A percentile compares a stretch with the other conserved stretches of the same genome.
Evolutionary conservation across 2,797 vertebrate genomes (phyloP).

Genomic region (Pangasius djambal): DNA sequence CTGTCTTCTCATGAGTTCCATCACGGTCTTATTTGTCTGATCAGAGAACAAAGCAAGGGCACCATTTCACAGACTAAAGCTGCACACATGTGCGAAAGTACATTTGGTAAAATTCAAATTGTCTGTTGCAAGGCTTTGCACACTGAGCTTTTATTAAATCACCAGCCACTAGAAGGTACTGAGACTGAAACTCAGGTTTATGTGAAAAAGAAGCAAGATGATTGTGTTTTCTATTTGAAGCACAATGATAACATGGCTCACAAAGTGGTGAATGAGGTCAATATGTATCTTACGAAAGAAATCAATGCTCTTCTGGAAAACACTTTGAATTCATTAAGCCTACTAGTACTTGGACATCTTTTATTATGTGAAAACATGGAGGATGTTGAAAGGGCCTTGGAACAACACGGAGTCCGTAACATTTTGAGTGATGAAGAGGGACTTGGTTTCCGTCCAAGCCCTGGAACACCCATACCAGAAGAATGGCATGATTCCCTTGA

Average conservation of each 20-base stretch:
- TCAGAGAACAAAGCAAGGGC: constrained; percentile 71
- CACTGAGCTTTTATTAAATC: constrained; percentile 68
- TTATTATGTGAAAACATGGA: constrained; percentile 67
- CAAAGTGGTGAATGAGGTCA: constrained; percentile 56
- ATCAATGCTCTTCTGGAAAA: constrained; percentile 74
- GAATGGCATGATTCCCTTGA: constrained; percentile 80
- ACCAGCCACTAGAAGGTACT: constrained; percentile 67
- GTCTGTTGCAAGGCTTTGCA: constrained; percentile 74
- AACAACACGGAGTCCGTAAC: constrained; percentile 65
- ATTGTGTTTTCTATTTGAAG: constrained; percentile 71
- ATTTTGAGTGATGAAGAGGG: constrained; percentile 48
- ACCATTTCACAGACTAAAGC: constrained; percentile 57
- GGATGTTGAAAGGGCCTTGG: constrained; percentile 66
- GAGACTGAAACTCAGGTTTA: constrained; percentile 61
- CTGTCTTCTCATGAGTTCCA: constrained; percentile 72
- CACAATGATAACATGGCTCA: constrained; percentile 58
- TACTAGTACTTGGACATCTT: constrained; percentile 70
- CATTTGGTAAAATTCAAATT: constrained; percentile 76
- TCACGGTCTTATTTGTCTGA: constrained; percentile 77
- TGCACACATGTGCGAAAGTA: constrained; percentile 60
- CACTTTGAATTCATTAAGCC: constrained; percentile 39
- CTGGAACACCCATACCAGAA: constrained; percentile 72
- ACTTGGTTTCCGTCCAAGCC: constrained; percentile 48
- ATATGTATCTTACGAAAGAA: constrained; percentile 66
- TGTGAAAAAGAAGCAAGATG: constrained; percentile 54